These are phyloP conservation scores for Varanus komodoensis DNA, from an alignment of 2,113 vertebrate species.

Conservation along the genomic window DNA sequence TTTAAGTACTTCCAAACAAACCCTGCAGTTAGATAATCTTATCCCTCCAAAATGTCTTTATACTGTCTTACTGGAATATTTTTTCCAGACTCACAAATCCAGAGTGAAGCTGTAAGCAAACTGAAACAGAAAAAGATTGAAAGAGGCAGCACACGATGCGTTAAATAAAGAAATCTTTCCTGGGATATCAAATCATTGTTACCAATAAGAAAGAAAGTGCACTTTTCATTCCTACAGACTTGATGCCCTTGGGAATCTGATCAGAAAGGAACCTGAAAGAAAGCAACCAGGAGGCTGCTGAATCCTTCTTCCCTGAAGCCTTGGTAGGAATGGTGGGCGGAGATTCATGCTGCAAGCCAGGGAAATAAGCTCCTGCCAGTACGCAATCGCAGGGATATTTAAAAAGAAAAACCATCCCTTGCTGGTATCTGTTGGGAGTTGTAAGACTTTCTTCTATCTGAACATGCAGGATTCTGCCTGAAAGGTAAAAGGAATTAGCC, in stretches of 20 bases:
- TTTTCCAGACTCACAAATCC: neutral
- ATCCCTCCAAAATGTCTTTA: neutral
- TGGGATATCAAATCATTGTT: neutral
- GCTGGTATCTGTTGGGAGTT: no score
- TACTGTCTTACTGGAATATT: neutral
- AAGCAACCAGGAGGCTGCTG: neutral
- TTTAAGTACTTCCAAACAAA: neutral
- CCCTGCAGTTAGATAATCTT: neutral
- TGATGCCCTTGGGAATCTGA: neutral
- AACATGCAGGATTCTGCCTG: no score
- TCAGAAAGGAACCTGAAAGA: neutral
- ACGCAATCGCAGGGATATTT: no score
- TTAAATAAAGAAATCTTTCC: slow-evolving; percentile 6
- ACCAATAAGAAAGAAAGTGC: neutral
- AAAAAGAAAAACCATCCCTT: neutral
- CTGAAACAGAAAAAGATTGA: neutral
- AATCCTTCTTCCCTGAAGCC: neutral
- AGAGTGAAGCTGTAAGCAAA: neutral
- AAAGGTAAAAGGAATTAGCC: neutral
- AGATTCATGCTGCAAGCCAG: neutral
- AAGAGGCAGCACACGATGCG: neutral
- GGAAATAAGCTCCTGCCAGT: no score
- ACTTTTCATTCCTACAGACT: neutral
- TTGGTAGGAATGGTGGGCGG: neutral
- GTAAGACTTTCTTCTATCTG: no score